These are phyloP conservation scores for Acholoe squamosa DNA, from an alignment of 2,888 invertebrate species.

Conservation along the genomic window DNA sequence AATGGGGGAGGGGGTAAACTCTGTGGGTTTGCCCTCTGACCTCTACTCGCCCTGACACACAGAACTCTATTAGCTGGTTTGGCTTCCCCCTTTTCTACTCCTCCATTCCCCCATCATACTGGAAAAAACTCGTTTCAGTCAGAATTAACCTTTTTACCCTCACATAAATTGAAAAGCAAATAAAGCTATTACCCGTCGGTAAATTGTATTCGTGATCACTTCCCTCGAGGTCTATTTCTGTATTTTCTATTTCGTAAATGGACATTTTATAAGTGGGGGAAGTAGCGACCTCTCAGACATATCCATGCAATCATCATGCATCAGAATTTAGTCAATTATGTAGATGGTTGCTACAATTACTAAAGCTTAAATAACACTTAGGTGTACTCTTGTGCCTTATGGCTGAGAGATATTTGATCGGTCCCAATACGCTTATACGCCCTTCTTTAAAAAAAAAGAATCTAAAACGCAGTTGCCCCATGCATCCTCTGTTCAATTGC, in stretches of 20 bases:
- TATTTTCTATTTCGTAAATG: no score
- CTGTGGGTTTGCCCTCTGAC: background rate
- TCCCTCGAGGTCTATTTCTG: background rate
- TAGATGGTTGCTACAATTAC: no score
- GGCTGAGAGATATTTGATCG: background rate
- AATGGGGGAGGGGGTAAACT: conserved; percentile 18
- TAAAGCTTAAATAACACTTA: no score
- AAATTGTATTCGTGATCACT: background rate
- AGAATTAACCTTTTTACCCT: conserved; percentile 30
- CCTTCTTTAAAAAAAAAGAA: background rate
- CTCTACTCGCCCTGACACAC: background rate
- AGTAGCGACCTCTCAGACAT: no score
- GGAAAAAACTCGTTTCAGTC: background rate
- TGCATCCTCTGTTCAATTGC: background rate
- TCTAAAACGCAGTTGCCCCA: background rate
- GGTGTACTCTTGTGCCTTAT: no score
- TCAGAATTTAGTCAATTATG: no score
- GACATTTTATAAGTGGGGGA: no score
- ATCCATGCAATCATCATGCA: no score
- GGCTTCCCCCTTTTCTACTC: background rate
- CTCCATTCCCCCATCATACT: background rate
- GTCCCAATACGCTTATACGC: background rate
- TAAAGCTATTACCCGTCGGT: background rate
- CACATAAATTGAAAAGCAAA: conserved; percentile 14
- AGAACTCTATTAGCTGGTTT: background rate